Conservation (phyloP, 2,113 vertebrate genomes). For the Gymnorhina tibicen region DNA sequence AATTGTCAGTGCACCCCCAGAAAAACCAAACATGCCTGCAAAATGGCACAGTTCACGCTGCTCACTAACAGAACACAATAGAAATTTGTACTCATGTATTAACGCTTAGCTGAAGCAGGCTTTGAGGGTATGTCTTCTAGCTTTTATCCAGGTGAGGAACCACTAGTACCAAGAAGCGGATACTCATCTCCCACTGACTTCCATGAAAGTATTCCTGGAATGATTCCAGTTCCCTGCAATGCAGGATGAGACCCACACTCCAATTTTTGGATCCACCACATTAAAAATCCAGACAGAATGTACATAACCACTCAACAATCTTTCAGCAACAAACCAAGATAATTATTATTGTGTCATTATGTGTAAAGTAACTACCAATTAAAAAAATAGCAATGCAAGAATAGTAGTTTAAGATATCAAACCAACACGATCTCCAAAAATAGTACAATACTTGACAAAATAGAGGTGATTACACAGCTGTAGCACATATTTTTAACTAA, state of each 20-base stretch:
- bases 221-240: background rate
- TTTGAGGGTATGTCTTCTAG: background rate
- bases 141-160: background rate
- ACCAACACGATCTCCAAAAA: background rate
- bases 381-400: background rate
- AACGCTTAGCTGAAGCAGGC: background rate
- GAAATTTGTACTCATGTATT: background rate
- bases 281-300: background rate
- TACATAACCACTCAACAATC: background rate
- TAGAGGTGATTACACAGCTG: background rate
- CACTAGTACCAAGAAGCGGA: background rate
- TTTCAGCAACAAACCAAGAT: background rate
- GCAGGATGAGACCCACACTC: background rate
- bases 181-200: background rate
- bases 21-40: background rate
- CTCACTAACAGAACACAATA: accelerated
- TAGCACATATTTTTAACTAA: background rate
- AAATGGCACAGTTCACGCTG: background rate
- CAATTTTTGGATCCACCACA: background rate
- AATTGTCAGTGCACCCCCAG: background rate
- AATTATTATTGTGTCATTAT: background rate
- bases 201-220: background rate
- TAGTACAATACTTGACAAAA: background rate
- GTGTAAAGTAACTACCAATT: background rate
- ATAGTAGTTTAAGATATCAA: background rate